Percentiles rank a stretch among this genome's conserved stretches.
Evolutionary conservation across 2,888 invertebrate species (phyloP).

Genomic region (Ophioninae sp.): DNA sequence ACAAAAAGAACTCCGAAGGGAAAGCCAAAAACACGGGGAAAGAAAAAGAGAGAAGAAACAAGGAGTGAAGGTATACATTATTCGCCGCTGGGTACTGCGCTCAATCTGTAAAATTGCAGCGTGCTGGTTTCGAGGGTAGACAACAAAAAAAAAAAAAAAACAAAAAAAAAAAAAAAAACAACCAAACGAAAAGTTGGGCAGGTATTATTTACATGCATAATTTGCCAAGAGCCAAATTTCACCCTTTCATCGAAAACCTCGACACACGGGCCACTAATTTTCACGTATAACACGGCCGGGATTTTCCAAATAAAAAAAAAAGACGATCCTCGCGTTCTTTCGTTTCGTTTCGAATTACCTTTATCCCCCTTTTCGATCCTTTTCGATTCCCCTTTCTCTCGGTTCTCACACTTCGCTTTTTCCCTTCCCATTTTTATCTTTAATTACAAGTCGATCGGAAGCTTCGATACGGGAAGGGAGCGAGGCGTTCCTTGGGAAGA

Average conservation of each 20-base stretch:
- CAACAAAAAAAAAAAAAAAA: no score
- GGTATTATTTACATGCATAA: constrained; percentile 60
- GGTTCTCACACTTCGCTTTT: not conserved
- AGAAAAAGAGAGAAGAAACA: constrained; percentile 17
- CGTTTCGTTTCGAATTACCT: constrained; percentile 1
- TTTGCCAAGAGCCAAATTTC: constrained; percentile 57
- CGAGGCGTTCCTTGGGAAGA: constrained; percentile 2
- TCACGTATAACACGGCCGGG: constrained; percentile 10
- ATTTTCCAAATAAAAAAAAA: constrained; percentile 10
- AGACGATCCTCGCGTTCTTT: constrained; percentile 16
- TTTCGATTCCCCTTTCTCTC: not conserved
- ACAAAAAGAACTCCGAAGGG: constrained; percentile 34
- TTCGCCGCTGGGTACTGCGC: constrained; percentile 56
- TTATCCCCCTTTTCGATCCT: constrained; percentile 3
- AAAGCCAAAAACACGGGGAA: constrained; percentile 11
- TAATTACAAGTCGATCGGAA: constrained; percentile 46
- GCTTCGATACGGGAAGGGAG: constrained; percentile 28
- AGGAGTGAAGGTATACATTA: constrained; percentile 22
- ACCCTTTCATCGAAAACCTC: constrained; percentile 49
- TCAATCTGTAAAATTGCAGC: constrained; percentile 65
- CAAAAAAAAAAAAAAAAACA: constrained; percentile 30
- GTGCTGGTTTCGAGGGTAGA: constrained; percentile 42
- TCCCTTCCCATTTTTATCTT: constrained; percentile 15
- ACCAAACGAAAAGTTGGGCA: constrained; percentile 23
- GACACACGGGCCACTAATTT: constrained; percentile 7